phyloP scores from a whole-genome alignment of 2,797 vertebrate species.

The Borostomias antarcticus region DNA sequence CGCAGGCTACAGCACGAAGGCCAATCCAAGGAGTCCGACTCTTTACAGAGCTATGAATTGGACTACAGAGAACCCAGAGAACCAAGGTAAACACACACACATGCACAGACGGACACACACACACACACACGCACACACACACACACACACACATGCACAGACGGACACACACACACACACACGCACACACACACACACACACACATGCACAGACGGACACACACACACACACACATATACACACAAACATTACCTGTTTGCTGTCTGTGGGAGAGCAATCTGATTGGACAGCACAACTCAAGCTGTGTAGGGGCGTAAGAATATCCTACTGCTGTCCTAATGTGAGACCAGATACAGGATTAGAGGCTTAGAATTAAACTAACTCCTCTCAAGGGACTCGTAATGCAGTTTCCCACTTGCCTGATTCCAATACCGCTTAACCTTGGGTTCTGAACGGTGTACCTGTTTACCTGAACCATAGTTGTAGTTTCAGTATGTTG shows the following conservation, averaged over 20 bases:
- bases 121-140: background rate
- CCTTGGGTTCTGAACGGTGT: background rate
- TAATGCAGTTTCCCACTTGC: conserved; percentile 16
- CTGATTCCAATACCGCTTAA: conserved; percentile 6
- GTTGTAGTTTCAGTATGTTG: background rate
- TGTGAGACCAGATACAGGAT: background rate
- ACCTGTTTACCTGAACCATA: conserved; percentile 8
- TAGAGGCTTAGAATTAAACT: conserved; percentile 7
- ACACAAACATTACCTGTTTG: background rate
- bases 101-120: background rate
- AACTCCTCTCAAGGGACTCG: conserved; percentile 5
- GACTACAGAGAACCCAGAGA: conserved; percentile 80
- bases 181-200: background rate
- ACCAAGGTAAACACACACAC: conserved; percentile 75
- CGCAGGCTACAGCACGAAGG: conserved; percentile 77
- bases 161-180: too few relatives aligned
- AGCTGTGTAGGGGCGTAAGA: background rate
- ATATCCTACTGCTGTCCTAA: background rate
- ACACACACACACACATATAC: background rate
- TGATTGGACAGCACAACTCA: background rate
- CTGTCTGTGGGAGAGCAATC: conserved; percentile 1
- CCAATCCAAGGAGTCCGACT: conserved; percentile 76
- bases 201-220: background rate
- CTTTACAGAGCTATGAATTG: conserved; percentile 80
- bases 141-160: background rate